Evolutionary conservation across 2,888 invertebrate species (phyloP), one percentile per base, ranked within the genome.

Genomic region (Pilophorus perplexus): DNA sequence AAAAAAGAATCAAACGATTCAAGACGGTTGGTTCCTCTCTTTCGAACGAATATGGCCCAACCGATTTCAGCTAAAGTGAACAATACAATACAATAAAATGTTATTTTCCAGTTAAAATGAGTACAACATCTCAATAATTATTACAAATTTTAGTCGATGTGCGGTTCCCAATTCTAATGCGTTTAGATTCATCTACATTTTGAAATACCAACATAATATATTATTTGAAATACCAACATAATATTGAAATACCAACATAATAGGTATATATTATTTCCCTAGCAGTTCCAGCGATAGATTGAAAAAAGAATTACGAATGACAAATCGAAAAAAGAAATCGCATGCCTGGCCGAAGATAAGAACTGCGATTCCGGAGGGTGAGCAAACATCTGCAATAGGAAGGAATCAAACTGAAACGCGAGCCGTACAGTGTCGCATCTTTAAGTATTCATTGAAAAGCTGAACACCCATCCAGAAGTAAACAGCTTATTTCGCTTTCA

Each of bases 401-500:
- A 44, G 20, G 44, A 59, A 27, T 25, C 40, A 59, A 42, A 59
- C 22, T 25, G 57, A 59, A 59, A 59, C 59, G 59, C 59, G 59
- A 44, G 40, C 38, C n/a, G 20, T 59, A 42, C 59, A 20, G 25
- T 44, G 59, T 59, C 59, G 59, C 59, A 44, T 59, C 59, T 64
- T 64, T 64, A 48, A 64, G 38, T 50, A 64, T 64, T 64, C 64
- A 46, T 64, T 64, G 64, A 64, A 64, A 37, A 22, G 48, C 22
- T 20, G 38, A 42, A 65, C 65, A 44, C 22, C 46, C 54, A 54
- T 42, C 42, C 55, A 50, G 65, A 65, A 65, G 33, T 65, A 65
- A 65, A 65, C 54, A 54, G 65, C 65, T 65, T 65, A 65, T 65
- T 65, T 65, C 55, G 54, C 64, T 64, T 64, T 64, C 52, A 52